These are phyloP conservation scores for Palaemon carinicauda DNA, from an alignment of 1,140 invertebrate species.

Conservation along the genomic window DNA sequence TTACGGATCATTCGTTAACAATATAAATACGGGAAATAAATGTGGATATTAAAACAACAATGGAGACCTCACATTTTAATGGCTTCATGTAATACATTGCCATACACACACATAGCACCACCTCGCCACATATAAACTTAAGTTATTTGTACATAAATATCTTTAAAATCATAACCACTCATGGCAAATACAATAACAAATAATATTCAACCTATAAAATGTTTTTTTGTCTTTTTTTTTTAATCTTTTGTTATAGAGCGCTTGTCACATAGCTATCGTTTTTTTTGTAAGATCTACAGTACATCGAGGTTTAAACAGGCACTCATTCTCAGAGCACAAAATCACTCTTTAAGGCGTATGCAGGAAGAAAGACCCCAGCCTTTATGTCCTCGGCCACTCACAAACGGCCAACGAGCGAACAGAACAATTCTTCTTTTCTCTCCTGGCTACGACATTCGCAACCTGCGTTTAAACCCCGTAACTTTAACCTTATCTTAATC, in stretches of 20 bases:
- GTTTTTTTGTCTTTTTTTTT: slow-evolving; percentile 20
- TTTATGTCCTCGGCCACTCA: too few relatives aligned
- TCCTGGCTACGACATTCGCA: too few relatives aligned
- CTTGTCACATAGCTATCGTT: not conserved
- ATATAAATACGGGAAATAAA: too few relatives aligned
- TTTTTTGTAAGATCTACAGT: slow-evolving; percentile 28
- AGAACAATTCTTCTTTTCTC: too few relatives aligned
- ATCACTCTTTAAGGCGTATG: not conserved
- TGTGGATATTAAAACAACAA: too few relatives aligned
- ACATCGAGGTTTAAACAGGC: slow-evolving; percentile 41
- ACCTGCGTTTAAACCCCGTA: too few relatives aligned
- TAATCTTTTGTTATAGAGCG: not conserved
- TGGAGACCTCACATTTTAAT: slow-evolving; percentile 52
- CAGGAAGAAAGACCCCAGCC: not conserved
- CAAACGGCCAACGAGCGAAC: too few relatives aligned
- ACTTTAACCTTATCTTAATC: too few relatives aligned
- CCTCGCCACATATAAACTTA: slow-evolving; percentile 51
- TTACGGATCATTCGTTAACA: too few relatives aligned
- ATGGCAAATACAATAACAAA: slow-evolving; percentile 48
- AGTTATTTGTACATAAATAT: slow-evolving; percentile 56
- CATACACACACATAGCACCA: slow-evolving; percentile 48
- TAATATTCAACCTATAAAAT: slow-evolving; percentile 43
- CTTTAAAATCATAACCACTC: slow-evolving; percentile 49
- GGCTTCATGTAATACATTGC: slow-evolving; percentile 50
- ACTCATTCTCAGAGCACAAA: slow-evolving; percentile 34